Evolutionary conservation across 2,888 invertebrate genomes (phyloP), one percentile per base, ranked within the genome.

Genomic region (Branchellion lobata): DNA sequence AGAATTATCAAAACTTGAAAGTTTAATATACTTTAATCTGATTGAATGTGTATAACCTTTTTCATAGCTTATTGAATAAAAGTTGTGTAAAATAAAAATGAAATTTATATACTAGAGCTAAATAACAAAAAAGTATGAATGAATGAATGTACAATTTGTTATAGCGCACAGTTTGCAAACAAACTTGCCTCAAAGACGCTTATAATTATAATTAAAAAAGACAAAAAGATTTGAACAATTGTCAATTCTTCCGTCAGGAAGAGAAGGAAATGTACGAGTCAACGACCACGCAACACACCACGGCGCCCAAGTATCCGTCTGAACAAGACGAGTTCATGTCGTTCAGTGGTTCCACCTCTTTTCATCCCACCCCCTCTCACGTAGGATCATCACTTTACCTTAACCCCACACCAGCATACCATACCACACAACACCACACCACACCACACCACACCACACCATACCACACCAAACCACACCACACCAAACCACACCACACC

Each of bases 321-420:
- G 33, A 69, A 18, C 69, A 69, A n/a, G 69, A 69, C 8, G 33
- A 69, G 5, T 69, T 69, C 34, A 33, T 69, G 33, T 69, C 69
- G 33, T 27, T 33, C 14, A 69, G 69, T 69, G 69, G 69, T 8
- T 69, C 69, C 14, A 31, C 5, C 34, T 8, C 34, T 18, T 69
- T 33, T 31, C 69, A 31, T 18, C 69, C 8, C 8, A 69, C 69
- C 3, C 69, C 18, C n/a, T 34, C 33, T 8, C 69, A 69, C 29
- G 34, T 69, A 3, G 8, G 34, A 21, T 8, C n/a, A 24, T 65
- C n/a, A n/a, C n/a, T n/a, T n/a, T n/a, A n/a, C n/a, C n/a, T n/a
- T n/a, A n/a, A 18, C 51, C 21, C 21, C 21, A 11, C 11, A 51
- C 21, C 11, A 51, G 11, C 51, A 51, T 51, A 18, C 21, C 51